phyloP scores from a whole-genome alignment of 1,140 invertebrate genomes.

The Drosophila tsacasi region DNA sequence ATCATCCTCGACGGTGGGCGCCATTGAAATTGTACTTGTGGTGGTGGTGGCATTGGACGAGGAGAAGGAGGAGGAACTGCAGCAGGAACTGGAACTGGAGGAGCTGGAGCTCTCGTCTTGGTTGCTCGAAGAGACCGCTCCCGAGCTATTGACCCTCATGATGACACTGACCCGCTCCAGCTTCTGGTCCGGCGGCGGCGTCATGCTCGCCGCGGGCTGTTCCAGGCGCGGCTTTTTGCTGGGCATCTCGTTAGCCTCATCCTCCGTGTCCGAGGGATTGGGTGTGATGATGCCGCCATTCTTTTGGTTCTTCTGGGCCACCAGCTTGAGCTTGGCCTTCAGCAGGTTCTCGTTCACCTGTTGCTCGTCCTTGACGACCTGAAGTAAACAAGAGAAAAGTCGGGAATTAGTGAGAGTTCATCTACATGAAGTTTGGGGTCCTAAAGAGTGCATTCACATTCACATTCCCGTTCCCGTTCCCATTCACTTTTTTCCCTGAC shows the following conservation, averaged over 20 bases:
- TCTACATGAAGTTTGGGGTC: conserved; percentile 4
- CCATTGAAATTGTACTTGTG: conserved; percentile 32
- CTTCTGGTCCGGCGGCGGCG: conserved; percentile 74
- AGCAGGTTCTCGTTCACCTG: conserved; percentile 71
- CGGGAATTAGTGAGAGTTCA: conserved; percentile 53
- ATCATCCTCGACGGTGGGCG: conserved; percentile 61
- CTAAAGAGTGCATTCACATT: conserved; percentile 37
- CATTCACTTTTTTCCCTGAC: conserved; percentile 44
- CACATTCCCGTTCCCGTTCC: conserved; percentile 31
- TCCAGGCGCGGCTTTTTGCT: conserved; percentile 84
- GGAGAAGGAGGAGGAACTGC: conserved; percentile 36
- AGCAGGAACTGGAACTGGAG: conserved; percentile 41
- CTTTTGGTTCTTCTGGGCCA: conserved; percentile 64
- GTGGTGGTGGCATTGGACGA: conserved; percentile 10
- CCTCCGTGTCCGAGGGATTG: conserved; percentile 86
- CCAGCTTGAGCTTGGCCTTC: conserved; percentile 75
- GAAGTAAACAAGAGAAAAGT: conserved; percentile 10
- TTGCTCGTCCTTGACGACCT: conserved; percentile 69
- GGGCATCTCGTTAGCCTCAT: conserved; percentile 85
- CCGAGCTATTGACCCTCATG: conserved; percentile 92
- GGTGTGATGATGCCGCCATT: conserved; percentile 80
- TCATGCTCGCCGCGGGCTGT: conserved; percentile 61
- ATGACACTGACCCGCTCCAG: conserved; percentile 88
- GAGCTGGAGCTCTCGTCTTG: conserved; percentile 57
- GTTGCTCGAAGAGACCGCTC: conserved; percentile 78